Evolutionary conservation across 2,113 vertebrate species (phyloP).

Genomic region (Carassius gibelio): DNA sequence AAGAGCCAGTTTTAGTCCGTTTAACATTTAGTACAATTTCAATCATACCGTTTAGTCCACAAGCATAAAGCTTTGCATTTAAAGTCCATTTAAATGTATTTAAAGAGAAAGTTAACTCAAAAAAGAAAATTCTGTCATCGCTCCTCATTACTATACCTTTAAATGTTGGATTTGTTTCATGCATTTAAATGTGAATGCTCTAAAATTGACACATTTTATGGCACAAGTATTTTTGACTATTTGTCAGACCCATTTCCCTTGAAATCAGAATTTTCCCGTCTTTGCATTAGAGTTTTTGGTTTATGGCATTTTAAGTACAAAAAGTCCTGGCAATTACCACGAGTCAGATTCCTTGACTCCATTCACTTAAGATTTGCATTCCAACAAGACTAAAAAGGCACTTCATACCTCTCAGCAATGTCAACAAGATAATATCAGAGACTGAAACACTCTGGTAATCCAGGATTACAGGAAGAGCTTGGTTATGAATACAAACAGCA

Average conservation of each 20-base stretch:
- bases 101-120: background rate
- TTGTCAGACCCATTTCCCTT: background rate
- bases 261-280: background rate
- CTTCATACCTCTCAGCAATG: background rate
- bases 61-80: no score
- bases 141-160: background rate
- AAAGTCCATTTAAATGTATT: background rate
- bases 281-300: background rate
- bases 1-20: background rate
- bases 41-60: background rate
- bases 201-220: background rate
- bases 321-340: conserved; percentile 3
- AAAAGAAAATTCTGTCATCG: background rate
- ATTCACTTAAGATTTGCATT: background rate
- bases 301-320: background rate
- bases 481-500: conserved; percentile 43
- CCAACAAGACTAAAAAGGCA: background rate
- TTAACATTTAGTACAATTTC: background rate
- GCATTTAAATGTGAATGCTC: background rate
- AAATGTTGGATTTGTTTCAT: background rate
- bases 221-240: background rate
- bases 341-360: background rate
- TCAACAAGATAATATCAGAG: conserved; percentile 37
- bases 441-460: conserved; percentile 41
- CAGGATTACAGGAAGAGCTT: conserved; percentile 40